These are phyloP conservation scores for Clavelina lepadiformis DNA, from an alignment of 23 tunicate genomes.

Conservation along the genomic window DNA sequence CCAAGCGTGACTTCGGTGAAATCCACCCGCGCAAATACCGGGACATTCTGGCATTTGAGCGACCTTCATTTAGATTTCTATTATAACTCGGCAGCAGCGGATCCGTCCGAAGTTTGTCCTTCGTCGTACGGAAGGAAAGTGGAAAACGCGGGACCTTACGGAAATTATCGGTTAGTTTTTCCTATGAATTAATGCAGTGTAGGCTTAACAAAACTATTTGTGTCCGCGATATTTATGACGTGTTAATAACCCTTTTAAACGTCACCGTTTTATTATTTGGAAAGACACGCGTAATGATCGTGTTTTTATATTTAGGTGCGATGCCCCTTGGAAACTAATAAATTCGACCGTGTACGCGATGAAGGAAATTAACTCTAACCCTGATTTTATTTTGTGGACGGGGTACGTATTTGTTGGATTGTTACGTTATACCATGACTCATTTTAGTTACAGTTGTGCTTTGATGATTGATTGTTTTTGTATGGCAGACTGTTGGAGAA, in stretches of 20 bases:
- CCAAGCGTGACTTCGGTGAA: too few relatives aligned
- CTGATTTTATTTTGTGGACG: slow-evolving; percentile 67
- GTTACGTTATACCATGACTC: too few relatives aligned
- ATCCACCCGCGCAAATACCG: too few relatives aligned
- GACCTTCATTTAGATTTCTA: slow-evolving; percentile 45
- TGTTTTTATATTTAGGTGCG: slow-evolving; percentile 27
- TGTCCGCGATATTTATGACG: too few relatives aligned
- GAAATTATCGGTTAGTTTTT: slow-evolving; percentile 37
- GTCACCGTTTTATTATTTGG: too few relatives aligned
- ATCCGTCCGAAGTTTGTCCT: slow-evolving; percentile 32
- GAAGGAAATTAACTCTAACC: slow-evolving; percentile 16
- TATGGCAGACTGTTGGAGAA: too few relatives aligned
- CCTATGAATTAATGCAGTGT: too few relatives aligned
- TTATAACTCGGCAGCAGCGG: slow-evolving; percentile 4
- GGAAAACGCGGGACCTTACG: slow-evolving; percentile 26
- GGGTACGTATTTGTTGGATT: slow-evolving; percentile 42
- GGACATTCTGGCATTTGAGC: slow-evolving; percentile 46
- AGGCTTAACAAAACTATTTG: too few relatives aligned
- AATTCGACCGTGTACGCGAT: slow-evolving; percentile 47
- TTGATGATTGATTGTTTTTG: too few relatives aligned
- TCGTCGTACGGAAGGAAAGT: slow-evolving; percentile 26
- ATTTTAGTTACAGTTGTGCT: too few relatives aligned
- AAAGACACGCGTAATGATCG: too few relatives aligned
- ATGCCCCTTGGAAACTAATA: slow-evolving; percentile 48
- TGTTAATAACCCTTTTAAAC: too few relatives aligned